Evolutionary conservation across 2,888 invertebrate species (phyloP).

Genomic region (Tenthredo mesomela): DNA sequence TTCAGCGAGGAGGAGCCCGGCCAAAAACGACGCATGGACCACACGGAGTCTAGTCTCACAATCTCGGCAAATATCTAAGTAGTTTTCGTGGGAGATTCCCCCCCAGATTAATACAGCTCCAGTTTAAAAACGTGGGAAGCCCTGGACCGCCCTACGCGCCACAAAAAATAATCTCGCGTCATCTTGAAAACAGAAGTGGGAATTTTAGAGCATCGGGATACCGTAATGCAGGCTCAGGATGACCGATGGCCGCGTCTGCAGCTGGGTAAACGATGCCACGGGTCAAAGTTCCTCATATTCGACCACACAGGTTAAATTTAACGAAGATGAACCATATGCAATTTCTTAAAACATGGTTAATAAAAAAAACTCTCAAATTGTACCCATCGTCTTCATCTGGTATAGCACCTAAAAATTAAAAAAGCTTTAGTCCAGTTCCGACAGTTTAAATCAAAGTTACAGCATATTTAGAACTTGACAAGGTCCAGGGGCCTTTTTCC

Average conservation of each 20-base stretch:
- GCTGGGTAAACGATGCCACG: conserved; percentile 32
- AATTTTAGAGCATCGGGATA: conserved; percentile 45
- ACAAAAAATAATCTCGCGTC: conserved; percentile 45
- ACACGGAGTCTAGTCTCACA: conserved; percentile 32
- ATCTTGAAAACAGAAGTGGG: conserved; percentile 52
- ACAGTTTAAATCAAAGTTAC: background rate
- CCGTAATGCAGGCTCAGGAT: conserved; percentile 26
- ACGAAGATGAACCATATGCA: background rate
- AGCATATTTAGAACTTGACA: too few relatives aligned
- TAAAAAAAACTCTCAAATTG: background rate
- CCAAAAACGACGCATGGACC: background rate
- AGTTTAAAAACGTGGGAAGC: conserved; percentile 52
- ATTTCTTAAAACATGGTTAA: background rate
- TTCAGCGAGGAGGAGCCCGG: conserved; percentile 31
- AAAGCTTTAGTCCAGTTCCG: background rate
- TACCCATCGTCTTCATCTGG: background rate
- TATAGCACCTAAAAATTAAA: background rate
- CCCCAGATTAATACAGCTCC: conserved; percentile 49
- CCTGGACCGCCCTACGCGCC: conserved; percentile 37
- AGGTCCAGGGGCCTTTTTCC: background rate
- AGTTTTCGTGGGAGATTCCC: conserved; percentile 46
- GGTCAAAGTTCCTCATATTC: conserved; percentile 33
- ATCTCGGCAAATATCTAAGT: conserved; percentile 52
- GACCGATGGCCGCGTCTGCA: conserved; percentile 40
- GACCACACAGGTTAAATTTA: background rate